A percentile compares a stretch with the other conserved stretches of the same genome.
Conservation (phyloP, 2,888 invertebrate genomes). For the Liodrosophila aerea region DNA sequence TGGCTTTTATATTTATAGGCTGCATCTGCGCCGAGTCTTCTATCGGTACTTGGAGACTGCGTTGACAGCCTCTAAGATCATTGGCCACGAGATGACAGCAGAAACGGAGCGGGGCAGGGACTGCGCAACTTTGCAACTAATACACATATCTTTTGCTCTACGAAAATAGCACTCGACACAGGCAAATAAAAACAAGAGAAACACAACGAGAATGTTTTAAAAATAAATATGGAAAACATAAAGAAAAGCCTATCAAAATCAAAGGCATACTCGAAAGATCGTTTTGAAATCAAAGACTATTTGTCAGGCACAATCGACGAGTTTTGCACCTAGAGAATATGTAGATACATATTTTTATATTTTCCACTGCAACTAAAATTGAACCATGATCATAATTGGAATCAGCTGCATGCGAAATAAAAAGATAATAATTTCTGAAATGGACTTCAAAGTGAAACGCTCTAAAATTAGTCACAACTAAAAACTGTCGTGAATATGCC, state of each 20-base stretch:
- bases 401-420: conserved; percentile 7
- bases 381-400: conserved; percentile 4
- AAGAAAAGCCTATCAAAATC: conserved; percentile 5
- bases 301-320: conserved; percentile 19
- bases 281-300: conserved; percentile 9
- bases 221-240: conserved; percentile 14
- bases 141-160: conserved; percentile 18
- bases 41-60: conserved; percentile 6
- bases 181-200: conserved; percentile 24
- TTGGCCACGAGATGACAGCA: conserved; percentile 54
- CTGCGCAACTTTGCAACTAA: conserved; percentile 67
- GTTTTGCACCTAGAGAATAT: not conserved
- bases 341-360: not conserved
- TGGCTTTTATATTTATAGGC: conserved; percentile 70
- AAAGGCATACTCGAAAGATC: not conserved
- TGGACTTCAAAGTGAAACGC: conserved; percentile 63
- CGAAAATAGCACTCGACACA: conserved; percentile 58
- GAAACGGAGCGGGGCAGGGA: conserved; percentile 16
- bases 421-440: conserved; percentile 31
- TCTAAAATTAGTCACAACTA: conserved; percentile 65
- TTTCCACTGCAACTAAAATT: not conserved
- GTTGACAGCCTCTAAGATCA: conserved; percentile 69
- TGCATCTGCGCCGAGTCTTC: conserved; percentile 33
- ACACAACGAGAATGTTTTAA: conserved; percentile 23
- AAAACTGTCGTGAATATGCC: conserved; percentile 39